Evolutionary conservation across 2,888 invertebrate species (phyloP), one percentile per base, ranked within the genome.

Genomic region (Julus scandinavius): DNA sequence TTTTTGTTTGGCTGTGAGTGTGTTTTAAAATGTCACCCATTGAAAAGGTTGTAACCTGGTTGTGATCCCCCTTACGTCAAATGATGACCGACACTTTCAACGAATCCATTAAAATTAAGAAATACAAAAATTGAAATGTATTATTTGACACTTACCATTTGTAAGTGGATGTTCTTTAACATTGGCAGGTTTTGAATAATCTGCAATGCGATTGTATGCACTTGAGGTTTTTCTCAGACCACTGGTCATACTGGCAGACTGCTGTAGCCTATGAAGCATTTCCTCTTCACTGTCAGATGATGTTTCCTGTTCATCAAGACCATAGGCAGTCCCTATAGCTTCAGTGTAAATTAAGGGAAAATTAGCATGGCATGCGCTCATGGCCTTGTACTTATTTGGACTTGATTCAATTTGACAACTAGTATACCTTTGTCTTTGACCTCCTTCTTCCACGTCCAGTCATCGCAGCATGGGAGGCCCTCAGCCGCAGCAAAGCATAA

Each of bases 271-370:
- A 89, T 95, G 93, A 90, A 95, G 93, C 83, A 95, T 94, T 91
- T 95, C 95, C 91, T 94, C 95, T 91, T 96, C 96, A 87, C 96
- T 95, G 92, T 96, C 96, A 58, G 96, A 96, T 90, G 96, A 96
- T 5, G 95, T 94, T 90, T 95, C 95, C 38, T 93, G 94, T 90
- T 94, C 95, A 90, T 95, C 94, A 91, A 95, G 94, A 11, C 94
- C 94, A 91, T 94, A 95, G 72, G 94, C 93, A 91, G 94, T 94
- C 15, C 94, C 95, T 94, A 91, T 45, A 91, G 91, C 87, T 54
- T 54, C 1, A 63, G 38, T 87, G n/a, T 3, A 20, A 29, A 87
- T 17, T 63, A 7, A 40, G 0, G n/a, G 7, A 40, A 49, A 49
- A 49, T 49, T 13, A 49, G 49, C 13, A 49, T 49, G 11, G 11